Conservation (phyloP, 2,888 invertebrate genomes). For the Podabrus alpinus region DNA sequence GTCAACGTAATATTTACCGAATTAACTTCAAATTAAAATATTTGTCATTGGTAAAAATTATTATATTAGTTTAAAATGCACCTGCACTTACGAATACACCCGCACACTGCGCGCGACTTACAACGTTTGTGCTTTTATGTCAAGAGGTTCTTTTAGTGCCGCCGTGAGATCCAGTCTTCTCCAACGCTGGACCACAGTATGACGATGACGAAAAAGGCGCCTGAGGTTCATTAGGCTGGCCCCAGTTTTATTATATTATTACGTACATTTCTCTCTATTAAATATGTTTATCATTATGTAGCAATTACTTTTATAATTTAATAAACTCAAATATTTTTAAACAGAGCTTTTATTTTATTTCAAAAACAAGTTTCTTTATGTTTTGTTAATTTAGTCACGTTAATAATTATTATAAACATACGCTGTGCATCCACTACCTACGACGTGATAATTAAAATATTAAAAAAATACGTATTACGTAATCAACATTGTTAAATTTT, state of each 20-base stretch:
- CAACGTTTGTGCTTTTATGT: conserved; percentile 32
- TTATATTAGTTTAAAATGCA: conserved; percentile 4
- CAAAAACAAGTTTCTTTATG: neutral
- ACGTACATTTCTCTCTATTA: conserved; percentile 30
- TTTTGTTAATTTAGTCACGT: neutral
- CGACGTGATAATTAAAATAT: neutral
- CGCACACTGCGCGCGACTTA: conserved; percentile 28
- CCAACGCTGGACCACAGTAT: conserved; percentile 36
- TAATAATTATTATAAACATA: neutral
- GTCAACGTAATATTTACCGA: neutral
- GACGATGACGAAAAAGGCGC: conserved; percentile 37
- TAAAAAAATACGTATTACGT: neutral
- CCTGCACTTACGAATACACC: conserved; percentile 20
- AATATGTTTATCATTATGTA: conserved; percentile 20
- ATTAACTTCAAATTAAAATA: neutral
- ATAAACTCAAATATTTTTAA: neutral
- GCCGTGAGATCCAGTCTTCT: conserved; percentile 35
- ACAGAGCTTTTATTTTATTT: neutral
- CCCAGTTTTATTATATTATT: conserved; percentile 28
- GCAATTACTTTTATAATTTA: neutral
- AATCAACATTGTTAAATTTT: neutral
- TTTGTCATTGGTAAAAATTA: neutral
- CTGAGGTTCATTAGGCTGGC: conserved; percentile 31
- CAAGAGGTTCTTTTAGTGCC: conserved; percentile 30
- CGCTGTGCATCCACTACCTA: neutral